Evolutionary conservation across 2,797 vertebrate species (phyloP), one percentile per base, ranked within the genome.

Genomic region (Enteromius viviparus): DNA sequence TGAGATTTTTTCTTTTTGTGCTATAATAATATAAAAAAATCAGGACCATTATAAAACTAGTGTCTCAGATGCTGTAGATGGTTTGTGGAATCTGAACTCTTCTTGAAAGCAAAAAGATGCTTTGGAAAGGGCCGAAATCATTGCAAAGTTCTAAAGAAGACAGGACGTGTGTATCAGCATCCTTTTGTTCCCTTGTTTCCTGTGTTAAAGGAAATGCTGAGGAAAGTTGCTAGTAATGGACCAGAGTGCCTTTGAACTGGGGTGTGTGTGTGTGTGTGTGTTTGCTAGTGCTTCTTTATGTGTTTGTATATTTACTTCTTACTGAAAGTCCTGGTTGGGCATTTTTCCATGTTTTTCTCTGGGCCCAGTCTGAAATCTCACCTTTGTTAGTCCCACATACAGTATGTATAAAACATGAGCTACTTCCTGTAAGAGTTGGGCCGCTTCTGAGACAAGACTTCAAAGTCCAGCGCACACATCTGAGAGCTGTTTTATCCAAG

Each of bases 401-500:
- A 85, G 87, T 87, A 94, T 96, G 92, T 93, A 94, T 96, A 91
- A 95, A 94, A 95, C 93, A 96, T 95, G 92, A 95, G 93, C 92
- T 91, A 94, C 93, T 93, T 94, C 93, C 93, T 94, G 92, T 94
- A 94, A 95, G 93, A 94, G 92, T 91, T 92, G 91, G 92, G 87
- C 91, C 89, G 92, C 94, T 95, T 96, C 94, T 94, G 93, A 96
- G 94, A 93, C 93, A 93, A 95, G 95, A 97, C 96, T 97, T 98
- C 97, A 98, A 98, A 98, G 97, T 94, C 92, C 92, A 93, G 91
- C 95, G 93, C 93, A 93, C 94, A 95, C 95, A 95, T 98, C 97
- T 97, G 95, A 97, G 94, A 94, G 92, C 95, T 97, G 94, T 95
- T 98, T 98, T 97, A 97, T 98, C 96, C 97, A 95, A 96, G 95